These are phyloP conservation scores for Orius insidiosus DNA, from an alignment of 1,140 invertebrate genomes.

Conservation along the genomic window DNA sequence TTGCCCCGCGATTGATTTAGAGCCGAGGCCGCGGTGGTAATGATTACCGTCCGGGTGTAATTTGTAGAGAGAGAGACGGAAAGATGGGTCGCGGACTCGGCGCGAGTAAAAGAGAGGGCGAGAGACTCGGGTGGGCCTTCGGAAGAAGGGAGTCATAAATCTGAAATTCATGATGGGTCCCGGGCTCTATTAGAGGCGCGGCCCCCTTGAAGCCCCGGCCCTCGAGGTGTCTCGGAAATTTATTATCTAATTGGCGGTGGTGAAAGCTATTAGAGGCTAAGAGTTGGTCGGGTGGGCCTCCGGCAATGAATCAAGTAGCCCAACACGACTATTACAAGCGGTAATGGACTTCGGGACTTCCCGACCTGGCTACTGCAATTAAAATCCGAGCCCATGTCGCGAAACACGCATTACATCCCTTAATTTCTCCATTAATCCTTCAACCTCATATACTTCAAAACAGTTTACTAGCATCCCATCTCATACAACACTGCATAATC, in stretches of 20 bases:
- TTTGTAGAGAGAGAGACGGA: constrained; percentile 4
- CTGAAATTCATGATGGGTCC: constrained; percentile 9
- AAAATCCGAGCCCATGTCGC: too few relatives aligned
- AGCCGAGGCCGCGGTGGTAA: too few relatives aligned
- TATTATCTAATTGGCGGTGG: constrained; percentile 17
- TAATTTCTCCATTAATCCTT: too few relatives aligned
- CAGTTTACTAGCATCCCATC: too few relatives aligned
- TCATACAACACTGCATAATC: too few relatives aligned
- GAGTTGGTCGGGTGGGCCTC: constrained; percentile 6
- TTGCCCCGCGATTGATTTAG: too few relatives aligned
- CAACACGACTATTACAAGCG: constrained; percentile 8
- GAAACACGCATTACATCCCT: too few relatives aligned
- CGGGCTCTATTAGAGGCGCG: constrained; percentile 4
- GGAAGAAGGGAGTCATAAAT: constrained; percentile 6
- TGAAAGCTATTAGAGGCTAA: constrained; percentile 15
- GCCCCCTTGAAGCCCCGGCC: constrained; percentile 3
- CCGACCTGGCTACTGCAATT: constrained; percentile 6
- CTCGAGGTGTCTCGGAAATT: constrained; percentile 15
- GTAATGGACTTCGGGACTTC: not conserved
- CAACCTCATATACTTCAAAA: too few relatives aligned
- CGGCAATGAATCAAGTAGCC: constrained; percentile 10
- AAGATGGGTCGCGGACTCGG: not conserved
- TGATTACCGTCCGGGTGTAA: constrained; percentile 2
- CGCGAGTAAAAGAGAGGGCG: not conserved
- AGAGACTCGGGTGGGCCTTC: not conserved